Percentiles rank a stretch among this genome's conserved stretches.
Evolutionary conservation across 1,140 invertebrate species (phyloP).

Genomic region (Ditylenchus dipsaci): DNA sequence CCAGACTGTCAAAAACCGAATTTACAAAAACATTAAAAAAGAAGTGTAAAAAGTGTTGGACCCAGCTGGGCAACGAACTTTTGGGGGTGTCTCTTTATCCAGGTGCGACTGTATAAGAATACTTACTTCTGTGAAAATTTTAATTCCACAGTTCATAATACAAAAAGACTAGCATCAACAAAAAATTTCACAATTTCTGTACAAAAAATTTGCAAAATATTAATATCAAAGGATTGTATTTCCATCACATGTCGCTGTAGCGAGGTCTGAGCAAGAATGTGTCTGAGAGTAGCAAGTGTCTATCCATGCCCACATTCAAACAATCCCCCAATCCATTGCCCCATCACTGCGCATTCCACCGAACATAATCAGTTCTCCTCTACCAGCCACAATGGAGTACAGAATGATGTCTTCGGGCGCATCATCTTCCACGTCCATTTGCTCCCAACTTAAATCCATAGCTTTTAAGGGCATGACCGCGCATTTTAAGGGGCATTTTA

Average conservation of each 20-base stretch:
- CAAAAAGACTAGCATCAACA: neutral
- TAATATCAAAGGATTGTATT: too few species aligned
- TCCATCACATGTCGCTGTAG: conserved; percentile 30
- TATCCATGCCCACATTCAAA: conserved; percentile 35
- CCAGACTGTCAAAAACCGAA: too few species aligned
- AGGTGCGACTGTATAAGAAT: too few species aligned
- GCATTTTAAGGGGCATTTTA: too few species aligned
- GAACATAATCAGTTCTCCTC: conserved; percentile 87
- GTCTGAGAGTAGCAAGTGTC: conserved; percentile 27
- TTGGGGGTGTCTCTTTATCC: too few species aligned
- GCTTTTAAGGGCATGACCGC: too few species aligned
- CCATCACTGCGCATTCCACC: conserved; percentile 58
- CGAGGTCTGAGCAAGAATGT: conserved; percentile 26
- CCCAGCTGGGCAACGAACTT: too few species aligned
- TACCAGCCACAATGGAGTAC: conserved; percentile 79
- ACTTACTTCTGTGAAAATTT: too few species aligned
- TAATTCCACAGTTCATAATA: too few species aligned
- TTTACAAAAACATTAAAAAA: too few species aligned
- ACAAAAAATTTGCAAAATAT: too few species aligned
- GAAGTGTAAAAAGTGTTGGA: too few species aligned
- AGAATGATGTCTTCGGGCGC: conserved; percentile 79
- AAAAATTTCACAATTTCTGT: neutral
- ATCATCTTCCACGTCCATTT: conserved; percentile 39
- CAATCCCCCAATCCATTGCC: conserved; percentile 32
- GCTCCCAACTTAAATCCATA: conserved; percentile 69